Base-by-base conservation (phyloP, 2,888 invertebrate species). In the Cyclophora punctaria region DNA sequence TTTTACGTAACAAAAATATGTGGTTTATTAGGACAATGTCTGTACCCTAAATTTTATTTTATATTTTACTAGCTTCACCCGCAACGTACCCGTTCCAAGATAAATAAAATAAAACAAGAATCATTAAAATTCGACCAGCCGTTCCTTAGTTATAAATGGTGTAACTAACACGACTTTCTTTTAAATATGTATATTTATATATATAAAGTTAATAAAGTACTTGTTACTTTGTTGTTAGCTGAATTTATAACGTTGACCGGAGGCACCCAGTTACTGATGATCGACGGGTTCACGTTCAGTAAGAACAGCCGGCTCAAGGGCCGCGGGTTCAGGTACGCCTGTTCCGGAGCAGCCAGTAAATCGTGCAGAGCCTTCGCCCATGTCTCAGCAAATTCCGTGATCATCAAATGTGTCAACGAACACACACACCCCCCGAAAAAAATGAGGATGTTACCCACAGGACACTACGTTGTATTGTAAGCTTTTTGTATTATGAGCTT, bases 211-310 rank as follows among this genome's bases (percentile, higher is more conserved):
- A 20, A 20, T 20, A 20, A 1, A 20, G 20, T 20, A 20, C 20
- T 37, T 35, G n/a, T 35, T 34, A 7, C 59, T 46, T 49, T 5
- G 42, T 52, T 57, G 58, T 35, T 64, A 71, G 69, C 62, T 2
- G n/a, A 55, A 34, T 71, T 58, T 47, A 65, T 71, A 7, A 62
- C 53, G 7, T 52, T 62, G 49, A 45, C 46, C 0, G 50, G 59
- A 7, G 77, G 75, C 0, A 42, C 60, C 0, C 67, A 47, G 45
- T 58, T 81, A 5, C 60, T 80, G 2, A 34, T 59, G 34, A 48
- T 65, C 33, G 7, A 66, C 33, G 63, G 58, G 0, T 68, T 66
- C n/a, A 63, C 69, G 0, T 75, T 58, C 49, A 60, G 50, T 47
- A 66, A 58, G 48, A 59, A 50, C 42, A 44, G 49, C 5, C 34